phyloP scores from a whole-genome alignment of 2,113 vertebrate species.

The Spilogale gracilis region DNA sequence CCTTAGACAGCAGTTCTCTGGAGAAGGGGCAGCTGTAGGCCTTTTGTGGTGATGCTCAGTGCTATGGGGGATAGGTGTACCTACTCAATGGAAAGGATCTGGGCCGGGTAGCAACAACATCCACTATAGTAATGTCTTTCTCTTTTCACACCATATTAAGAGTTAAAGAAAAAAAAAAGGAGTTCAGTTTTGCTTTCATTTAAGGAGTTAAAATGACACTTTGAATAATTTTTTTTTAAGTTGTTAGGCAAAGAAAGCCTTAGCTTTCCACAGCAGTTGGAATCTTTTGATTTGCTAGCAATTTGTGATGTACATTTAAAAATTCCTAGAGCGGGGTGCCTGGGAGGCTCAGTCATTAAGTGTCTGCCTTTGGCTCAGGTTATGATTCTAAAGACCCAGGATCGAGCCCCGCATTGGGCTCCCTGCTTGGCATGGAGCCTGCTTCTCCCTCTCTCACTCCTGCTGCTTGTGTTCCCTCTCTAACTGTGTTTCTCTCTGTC shows the following conservation, averaged over 20 bases:
- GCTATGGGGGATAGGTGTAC: not conserved
- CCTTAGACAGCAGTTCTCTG: not conserved
- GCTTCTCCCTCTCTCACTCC: no score
- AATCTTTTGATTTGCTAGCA: conserved; percentile 14
- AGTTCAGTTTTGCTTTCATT: not conserved
- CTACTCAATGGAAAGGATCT: not conserved
- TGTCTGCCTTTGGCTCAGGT: no score
- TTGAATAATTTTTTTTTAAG: not conserved
- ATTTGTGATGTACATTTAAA: not conserved
- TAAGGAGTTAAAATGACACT: not conserved
- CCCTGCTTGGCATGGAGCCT: no score
- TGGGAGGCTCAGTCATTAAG: not conserved
- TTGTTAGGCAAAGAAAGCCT: not conserved
- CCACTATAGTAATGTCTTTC: not conserved
- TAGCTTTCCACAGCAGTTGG: not conserved
- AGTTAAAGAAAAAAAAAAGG: not conserved
- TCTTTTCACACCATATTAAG: not conserved
- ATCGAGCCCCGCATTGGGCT: no score
- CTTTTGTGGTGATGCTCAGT: not conserved
- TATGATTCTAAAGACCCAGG: no score
- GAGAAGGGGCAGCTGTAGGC: not conserved
- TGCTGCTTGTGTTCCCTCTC: no score
- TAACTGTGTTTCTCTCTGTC: no score
- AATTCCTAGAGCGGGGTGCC: not conserved
- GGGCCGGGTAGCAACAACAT: not conserved